Conservation (phyloP, 2,888 invertebrate genomes). For the Invenusta paracnida region DNA sequence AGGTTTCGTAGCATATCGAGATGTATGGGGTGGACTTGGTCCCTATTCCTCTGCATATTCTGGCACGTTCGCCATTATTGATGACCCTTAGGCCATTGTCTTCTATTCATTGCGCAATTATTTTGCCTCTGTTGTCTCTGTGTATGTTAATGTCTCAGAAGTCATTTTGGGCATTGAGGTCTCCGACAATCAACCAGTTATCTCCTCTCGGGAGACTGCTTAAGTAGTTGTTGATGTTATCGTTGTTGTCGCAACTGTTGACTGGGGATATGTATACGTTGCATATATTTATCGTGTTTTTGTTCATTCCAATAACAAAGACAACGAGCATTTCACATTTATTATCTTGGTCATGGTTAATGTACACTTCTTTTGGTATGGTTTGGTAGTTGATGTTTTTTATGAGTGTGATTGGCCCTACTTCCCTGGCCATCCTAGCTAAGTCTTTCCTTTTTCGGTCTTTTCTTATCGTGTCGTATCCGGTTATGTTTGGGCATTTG, state of each 20-base stretch:
- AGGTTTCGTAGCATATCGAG: not conserved
- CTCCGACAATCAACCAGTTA: not conserved
- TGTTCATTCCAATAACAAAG: not conserved
- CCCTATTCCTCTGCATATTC: not conserved
- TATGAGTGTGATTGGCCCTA: not conserved
- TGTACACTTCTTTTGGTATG: not conserved
- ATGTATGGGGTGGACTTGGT: not conserved
- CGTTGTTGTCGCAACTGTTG: too few species aligned
- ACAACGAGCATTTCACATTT: not conserved
- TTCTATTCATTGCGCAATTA: not conserved
- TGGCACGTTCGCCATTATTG: not conserved
- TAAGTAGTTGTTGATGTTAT: too few species aligned
- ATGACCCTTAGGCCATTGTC: not conserved
- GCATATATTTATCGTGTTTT: not conserved
- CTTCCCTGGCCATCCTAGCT: not conserved
- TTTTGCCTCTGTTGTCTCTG: not conserved
- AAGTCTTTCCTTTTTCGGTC: slow-evolving; percentile 1
- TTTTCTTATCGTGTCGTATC: not conserved
- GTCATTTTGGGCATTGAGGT: not conserved
- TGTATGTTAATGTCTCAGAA: not conserved
- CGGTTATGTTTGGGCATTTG: not conserved
- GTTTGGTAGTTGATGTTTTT: not conserved
- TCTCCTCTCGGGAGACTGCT: not conserved
- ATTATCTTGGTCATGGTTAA: not conserved
- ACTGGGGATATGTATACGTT: not conserved